phyloP scores from a whole-genome alignment of 2,888 invertebrate genomes.

The Andrena hattorfiana region DNA sequence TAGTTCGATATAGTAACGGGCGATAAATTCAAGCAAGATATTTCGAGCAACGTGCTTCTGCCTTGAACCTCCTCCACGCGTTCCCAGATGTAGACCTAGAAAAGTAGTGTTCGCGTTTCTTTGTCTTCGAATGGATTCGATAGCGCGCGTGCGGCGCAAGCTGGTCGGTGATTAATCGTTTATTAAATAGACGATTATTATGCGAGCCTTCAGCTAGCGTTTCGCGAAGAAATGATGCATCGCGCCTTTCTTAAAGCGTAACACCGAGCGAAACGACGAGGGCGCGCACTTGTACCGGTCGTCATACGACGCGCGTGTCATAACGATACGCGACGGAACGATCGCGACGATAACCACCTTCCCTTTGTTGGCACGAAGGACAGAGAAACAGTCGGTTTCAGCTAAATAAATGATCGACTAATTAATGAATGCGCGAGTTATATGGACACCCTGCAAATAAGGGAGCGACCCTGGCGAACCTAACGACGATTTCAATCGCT shows the following conservation, averaged over 20 bases:
- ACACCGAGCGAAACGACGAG: slow-evolving; percentile 29
- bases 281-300: slow-evolving; percentile 48
- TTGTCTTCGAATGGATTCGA: slow-evolving; percentile 34
- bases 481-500: slow-evolving; percentile 48
- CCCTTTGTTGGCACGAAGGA: slow-evolving; percentile 62
- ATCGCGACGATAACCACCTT: slow-evolving; percentile 55
- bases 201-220: slow-evolving; percentile 25
- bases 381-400: slow-evolving; percentile 32
- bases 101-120: slow-evolving; percentile 4
- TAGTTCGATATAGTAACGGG: neutral
- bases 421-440: slow-evolving; percentile 63
- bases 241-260: slow-evolving; percentile 36
- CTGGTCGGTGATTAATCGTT: slow-evolving; percentile 55
- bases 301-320: slow-evolving; percentile 57
- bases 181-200: slow-evolving; percentile 47
- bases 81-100: neutral
- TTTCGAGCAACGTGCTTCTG: neutral
- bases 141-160: neutral
- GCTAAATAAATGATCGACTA: slow-evolving; percentile 64
- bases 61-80: slow-evolving; percentile 11
- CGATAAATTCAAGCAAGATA: no score
- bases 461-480: slow-evolving; percentile 51
- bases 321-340: slow-evolving; percentile 60
- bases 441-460: slow-evolving; percentile 56
- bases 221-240: slow-evolving; percentile 43